Conservation (phyloP, 2,888 invertebrate genomes). For the Saturnia pavonia region DNA sequence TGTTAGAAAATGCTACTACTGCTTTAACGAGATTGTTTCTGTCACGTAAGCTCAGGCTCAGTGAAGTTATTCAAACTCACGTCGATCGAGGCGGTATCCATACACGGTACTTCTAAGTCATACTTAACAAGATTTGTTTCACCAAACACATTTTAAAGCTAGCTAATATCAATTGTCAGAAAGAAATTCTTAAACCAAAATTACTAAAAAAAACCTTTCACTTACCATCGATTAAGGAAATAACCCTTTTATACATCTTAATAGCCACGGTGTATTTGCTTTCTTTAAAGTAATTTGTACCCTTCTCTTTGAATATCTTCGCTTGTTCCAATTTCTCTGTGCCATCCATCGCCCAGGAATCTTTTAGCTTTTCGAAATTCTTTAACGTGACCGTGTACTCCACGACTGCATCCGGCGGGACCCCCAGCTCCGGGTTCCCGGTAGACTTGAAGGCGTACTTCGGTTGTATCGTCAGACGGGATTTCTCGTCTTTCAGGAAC, state of each 20-base stretch:
- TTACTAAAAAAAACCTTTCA: constrained; percentile 21
- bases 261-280: constrained; percentile 89
- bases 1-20: too few species aligned
- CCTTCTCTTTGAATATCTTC: constrained; percentile 93
- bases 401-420: constrained; percentile 90
- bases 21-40: too few species aligned
- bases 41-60: too few species aligned
- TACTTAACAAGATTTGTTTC: too few species aligned
- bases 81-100: too few species aligned
- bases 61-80: too few species aligned
- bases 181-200: too few species aligned
- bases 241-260: constrained; percentile 92
- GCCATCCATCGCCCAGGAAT: constrained; percentile 90
- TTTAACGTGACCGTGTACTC: constrained; percentile 91
- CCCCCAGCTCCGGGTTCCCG: constrained; percentile 85
- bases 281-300: constrained; percentile 93
- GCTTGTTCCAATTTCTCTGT: constrained; percentile 91
- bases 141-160: too few species aligned
- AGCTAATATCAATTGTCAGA: too few species aligned
- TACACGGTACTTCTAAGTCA: too few species aligned
- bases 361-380: constrained; percentile 91
- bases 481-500: constrained; percentile 91
- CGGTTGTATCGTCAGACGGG: constrained; percentile 87
- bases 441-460: constrained; percentile 90
- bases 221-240: constrained; percentile 81